Conservation (phyloP, 92 coral and sea anemone genomes). For the Micromussa lordhowensis region DNA sequence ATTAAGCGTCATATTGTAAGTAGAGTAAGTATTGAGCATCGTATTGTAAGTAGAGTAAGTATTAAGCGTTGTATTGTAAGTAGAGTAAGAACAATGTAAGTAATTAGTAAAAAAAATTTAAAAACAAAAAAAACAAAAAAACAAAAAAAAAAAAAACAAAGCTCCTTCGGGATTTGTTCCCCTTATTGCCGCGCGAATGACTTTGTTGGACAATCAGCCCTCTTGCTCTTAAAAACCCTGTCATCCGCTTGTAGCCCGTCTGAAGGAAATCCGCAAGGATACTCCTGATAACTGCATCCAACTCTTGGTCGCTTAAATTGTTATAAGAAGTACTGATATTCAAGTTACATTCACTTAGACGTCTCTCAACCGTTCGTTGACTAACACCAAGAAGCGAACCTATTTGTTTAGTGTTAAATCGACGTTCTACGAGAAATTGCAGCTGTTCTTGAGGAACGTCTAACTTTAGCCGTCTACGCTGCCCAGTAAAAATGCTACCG, state of each 20-base stretch:
- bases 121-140: too few species aligned
- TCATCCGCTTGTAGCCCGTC: conserved; percentile 60
- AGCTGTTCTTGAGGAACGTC: conserved; percentile 52
- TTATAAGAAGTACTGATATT: conserved; percentile 49
- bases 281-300: too few species aligned
- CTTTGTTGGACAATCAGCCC: conserved; percentile 54
- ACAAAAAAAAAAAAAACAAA: too few species aligned
- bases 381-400: too few species aligned
- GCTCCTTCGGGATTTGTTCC: conserved; percentile 25
- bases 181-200: conserved; percentile 46
- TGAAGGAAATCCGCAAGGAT: conserved; percentile 41
- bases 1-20: too few species aligned
- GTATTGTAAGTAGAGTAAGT: too few species aligned
- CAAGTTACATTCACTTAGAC: conserved; percentile 60
- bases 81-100: too few species aligned
- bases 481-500: conserved; percentile 39
- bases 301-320: neutral
- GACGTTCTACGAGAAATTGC: conserved; percentile 52
- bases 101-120: too few species aligned
- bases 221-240: conserved; percentile 46
- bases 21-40: too few species aligned
- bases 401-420: conserved; percentile 32
- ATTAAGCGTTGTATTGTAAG: too few species aligned
- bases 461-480: conserved; percentile 56
- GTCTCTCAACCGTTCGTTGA: conserved; percentile 66